Evolutionary conservation across 37 sponge, comb jelly and placozoan genomes (phyloP).

Genomic region (Hormiphora californensis): DNA sequence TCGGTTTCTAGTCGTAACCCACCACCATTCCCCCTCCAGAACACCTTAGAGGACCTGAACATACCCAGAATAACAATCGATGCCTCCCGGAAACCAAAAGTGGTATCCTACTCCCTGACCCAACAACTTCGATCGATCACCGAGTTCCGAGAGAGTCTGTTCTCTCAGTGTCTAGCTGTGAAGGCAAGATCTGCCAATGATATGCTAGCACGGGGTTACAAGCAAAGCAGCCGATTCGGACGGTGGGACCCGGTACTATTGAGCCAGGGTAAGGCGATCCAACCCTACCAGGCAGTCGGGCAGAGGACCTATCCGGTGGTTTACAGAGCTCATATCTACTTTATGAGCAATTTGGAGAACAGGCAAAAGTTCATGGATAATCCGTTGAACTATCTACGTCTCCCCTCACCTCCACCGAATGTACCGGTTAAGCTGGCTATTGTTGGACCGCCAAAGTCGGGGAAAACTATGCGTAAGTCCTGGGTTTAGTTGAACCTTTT

Average conservation of each 20-base stretch:
- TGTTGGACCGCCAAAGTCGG: constrained; percentile 88
- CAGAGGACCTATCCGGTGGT: constrained; percentile 66
- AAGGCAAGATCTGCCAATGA: constrained; percentile 61
- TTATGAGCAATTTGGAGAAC: constrained; percentile 59
- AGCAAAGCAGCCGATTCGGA: constrained; percentile 73
- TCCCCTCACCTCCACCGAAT: constrained; percentile 59
- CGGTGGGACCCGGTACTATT: constrained; percentile 89
- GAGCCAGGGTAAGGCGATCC: background rate
- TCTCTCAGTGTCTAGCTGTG: constrained; percentile 67
- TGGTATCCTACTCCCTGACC: constrained; percentile 63
- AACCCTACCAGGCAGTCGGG: constrained; percentile 14
- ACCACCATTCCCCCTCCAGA: constrained; percentile 57
- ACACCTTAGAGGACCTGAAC: constrained; percentile 65
- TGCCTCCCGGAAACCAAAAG: constrained; percentile 63
- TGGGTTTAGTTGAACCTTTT: background rate
- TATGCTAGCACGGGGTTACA: constrained; percentile 74
- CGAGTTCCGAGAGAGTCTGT: constrained; percentile 65
- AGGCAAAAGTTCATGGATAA: constrained; percentile 67
- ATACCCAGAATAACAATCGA: constrained; percentile 63
- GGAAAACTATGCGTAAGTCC: constrained; percentile 76
- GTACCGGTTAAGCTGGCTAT: constrained; percentile 75
- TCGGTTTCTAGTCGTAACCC: too few species aligned
- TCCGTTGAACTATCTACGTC: constrained; percentile 67
- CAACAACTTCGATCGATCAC: constrained; percentile 60
- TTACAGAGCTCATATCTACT: constrained; percentile 65